Evolutionary conservation across 2,888 invertebrate genomes (phyloP).

Genomic region (Folsomia manolachei): DNA sequence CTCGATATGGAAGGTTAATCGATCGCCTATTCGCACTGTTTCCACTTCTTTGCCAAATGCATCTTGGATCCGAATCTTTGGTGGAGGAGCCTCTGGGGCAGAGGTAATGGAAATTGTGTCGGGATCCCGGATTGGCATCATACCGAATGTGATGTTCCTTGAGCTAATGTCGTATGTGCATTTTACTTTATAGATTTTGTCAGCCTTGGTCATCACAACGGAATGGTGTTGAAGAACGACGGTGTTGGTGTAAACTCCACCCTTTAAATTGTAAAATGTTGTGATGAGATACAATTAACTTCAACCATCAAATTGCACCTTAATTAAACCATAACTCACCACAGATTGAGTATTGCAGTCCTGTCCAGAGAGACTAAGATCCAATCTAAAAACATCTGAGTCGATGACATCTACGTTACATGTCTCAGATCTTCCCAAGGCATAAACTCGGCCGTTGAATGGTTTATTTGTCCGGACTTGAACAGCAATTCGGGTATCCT

Average conservation of each 20-base stretch:
- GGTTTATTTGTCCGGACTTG: conserved; percentile 90
- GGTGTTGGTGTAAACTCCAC: conserved; percentile 88
- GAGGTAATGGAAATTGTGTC: conserved; percentile 95
- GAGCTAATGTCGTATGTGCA: conserved; percentile 96
- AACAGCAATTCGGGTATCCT: conserved; percentile 88
- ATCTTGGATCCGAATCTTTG: conserved; percentile 87
- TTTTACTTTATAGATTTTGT: conserved; percentile 93
- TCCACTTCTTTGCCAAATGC: conserved; percentile 82
- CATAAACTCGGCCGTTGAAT: conserved; percentile 91
- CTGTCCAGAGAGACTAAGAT: conserved; percentile 88
- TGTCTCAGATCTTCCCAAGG: conserved; percentile 87
- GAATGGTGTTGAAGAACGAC: conserved; percentile 92
- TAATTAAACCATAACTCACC: too few species aligned
- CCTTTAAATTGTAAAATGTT: conserved; percentile 67
- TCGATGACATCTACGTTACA: conserved; percentile 92
- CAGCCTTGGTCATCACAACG: conserved; percentile 93
- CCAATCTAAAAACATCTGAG: conserved; percentile 85
- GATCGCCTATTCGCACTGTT: conserved; percentile 90
- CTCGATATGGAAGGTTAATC: conserved; percentile 91
- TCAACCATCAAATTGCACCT: too few species aligned
- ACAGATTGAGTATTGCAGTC: conserved; percentile 94
- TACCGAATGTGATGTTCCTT: conserved; percentile 93
- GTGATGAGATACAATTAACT: too few species aligned
- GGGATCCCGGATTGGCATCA: conserved; percentile 94
- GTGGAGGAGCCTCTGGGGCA: conserved; percentile 90